Conservation (phyloP, 2,888 invertebrate genomes). For the Altica lythri region DNA sequence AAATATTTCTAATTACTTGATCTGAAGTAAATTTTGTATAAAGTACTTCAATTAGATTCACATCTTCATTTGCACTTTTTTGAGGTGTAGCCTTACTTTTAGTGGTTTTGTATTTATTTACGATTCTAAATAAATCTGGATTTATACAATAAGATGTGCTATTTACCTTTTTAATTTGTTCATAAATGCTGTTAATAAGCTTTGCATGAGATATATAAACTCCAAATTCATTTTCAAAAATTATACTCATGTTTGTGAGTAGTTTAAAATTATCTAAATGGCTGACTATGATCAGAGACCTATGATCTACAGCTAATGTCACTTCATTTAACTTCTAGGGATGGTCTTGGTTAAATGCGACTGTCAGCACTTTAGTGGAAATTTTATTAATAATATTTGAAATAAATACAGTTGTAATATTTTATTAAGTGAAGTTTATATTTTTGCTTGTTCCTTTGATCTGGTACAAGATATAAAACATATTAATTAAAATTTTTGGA, state of each 20-base stretch:
- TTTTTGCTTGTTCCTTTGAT: no score
- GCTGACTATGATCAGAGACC: no score
- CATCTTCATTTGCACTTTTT: slow-evolving; percentile 35
- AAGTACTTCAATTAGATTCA: slow-evolving; percentile 3
- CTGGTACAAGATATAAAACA: no score
- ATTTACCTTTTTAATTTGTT: slow-evolving; percentile 44
- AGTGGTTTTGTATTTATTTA: slow-evolving; percentile 30
- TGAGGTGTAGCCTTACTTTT: slow-evolving; percentile 20
- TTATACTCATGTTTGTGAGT: slow-evolving; percentile 44
- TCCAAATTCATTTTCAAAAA: slow-evolving; percentile 48
- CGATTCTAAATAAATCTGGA: slow-evolving; percentile 58
- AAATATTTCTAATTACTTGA: background rate
- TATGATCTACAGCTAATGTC: no score
- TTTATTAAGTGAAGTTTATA: no score
- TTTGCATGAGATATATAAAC: slow-evolving; percentile 60
- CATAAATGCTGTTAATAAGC: slow-evolving; percentile 58
- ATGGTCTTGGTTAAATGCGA: no score
- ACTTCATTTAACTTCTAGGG: no score
- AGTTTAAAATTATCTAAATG: no score
- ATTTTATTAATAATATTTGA: no score
- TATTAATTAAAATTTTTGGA: no score
- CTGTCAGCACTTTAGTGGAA: no score
- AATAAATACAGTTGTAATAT: no score
- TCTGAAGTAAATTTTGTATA: slow-evolving; percentile 19
- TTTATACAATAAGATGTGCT: slow-evolving; percentile 42